These are phyloP conservation scores for Perca fluviatilis DNA, from an alignment of 2,113 vertebrate species.

Conservation along the genomic window DNA sequence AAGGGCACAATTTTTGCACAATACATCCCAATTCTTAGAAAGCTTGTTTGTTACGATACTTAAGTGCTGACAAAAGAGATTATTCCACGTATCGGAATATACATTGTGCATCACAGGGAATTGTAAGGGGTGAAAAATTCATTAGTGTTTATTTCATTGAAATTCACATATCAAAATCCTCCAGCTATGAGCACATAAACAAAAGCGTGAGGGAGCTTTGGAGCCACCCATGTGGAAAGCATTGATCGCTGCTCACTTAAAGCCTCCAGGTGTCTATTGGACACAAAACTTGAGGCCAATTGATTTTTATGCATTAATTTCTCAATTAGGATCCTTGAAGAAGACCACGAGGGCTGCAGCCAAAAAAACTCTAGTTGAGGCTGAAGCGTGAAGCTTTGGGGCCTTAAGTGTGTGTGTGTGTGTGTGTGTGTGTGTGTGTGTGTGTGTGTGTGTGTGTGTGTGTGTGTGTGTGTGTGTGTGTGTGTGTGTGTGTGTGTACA, in stretches of 20 bases:
- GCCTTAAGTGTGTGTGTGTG: slow-evolving; percentile 46
- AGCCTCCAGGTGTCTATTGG: slow-evolving; percentile 76
- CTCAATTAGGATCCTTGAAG: slow-evolving; percentile 79
- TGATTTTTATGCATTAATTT: slow-evolving; percentile 86
- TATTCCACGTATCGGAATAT: slow-evolving; percentile 55
- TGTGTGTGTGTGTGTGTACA: slow-evolving; percentile 20
- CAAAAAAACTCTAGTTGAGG: slow-evolving; percentile 48
- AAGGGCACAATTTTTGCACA: slow-evolving; percentile 48
- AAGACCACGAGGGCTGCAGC: slow-evolving; percentile 66
- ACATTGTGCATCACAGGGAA: slow-evolving; percentile 43
- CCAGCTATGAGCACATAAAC: slow-evolving; percentile 76
- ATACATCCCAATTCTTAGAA: slow-evolving; percentile 36
- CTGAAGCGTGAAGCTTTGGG: slow-evolving; percentile 59
- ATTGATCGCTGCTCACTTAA: slow-evolving; percentile 80
- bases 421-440: slow-evolving; percentile 24
- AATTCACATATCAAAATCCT: slow-evolving; percentile 79
- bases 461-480: slow-evolving; percentile 16
- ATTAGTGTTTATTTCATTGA: slow-evolving; percentile 77
- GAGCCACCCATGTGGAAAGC: slow-evolving; percentile 74
- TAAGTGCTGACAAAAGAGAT: slow-evolving; percentile 64
- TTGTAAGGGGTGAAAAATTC: slow-evolving; percentile 53
- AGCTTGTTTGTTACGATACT: slow-evolving; percentile 45
- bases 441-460: slow-evolving; percentile 25
- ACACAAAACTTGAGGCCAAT: slow-evolving; percentile 82
- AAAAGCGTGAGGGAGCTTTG: slow-evolving; percentile 69